These are phyloP conservation scores for Pongo abelii DNA, from an alignment of 2,113 vertebrate genomes.

Conservation along the genomic window DNA sequence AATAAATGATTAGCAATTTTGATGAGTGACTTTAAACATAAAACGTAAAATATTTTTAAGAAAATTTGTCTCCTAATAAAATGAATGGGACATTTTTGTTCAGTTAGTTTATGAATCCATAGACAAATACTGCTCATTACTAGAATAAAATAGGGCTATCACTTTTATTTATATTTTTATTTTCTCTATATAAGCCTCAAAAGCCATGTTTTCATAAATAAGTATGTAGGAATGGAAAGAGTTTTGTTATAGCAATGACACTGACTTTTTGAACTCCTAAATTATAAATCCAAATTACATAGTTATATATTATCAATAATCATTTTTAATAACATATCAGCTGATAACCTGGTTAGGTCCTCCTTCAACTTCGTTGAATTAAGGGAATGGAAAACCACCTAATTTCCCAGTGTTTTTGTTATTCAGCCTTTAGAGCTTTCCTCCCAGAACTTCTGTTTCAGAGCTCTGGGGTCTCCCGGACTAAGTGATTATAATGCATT, in stretches of 20 bases:
- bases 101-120: not conserved
- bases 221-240: not conserved
- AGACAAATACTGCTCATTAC: not conserved
- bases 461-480: not conserved
- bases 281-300: not conserved
- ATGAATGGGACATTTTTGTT: not conserved
- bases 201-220: not conserved
- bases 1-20: not conserved
- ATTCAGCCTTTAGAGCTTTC: not conserved
- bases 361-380: not conserved
- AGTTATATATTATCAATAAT: not conserved
- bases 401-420: not conserved
- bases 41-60: not conserved
- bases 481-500: not conserved
- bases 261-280: constrained; percentile 5
- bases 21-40: not conserved
- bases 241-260: not conserved
- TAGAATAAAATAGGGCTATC: not conserved
- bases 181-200: not conserved
- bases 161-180: constrained; percentile 28
- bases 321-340: not conserved
- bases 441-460: not conserved
- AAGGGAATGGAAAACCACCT: not conserved
- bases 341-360: not conserved
- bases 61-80: not conserved